phyloP scores from a whole-genome alignment of 2,797 vertebrate species.

The Alauda arvensis region DNA sequence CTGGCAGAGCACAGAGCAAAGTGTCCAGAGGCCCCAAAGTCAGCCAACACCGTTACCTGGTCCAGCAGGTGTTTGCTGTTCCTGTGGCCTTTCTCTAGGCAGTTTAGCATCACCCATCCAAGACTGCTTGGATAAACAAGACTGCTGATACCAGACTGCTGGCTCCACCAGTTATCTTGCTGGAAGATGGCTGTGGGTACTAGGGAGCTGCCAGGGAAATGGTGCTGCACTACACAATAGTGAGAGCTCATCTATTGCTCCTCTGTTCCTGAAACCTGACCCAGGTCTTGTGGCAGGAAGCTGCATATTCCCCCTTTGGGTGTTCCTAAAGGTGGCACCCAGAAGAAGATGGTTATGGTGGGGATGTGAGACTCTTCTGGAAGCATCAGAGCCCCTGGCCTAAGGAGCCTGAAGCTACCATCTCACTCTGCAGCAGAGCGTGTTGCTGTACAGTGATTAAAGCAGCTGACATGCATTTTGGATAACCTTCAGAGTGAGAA shows the following conservation, averaged over 20 bases:
- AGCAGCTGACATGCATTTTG: not conserved
- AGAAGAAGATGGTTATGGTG: not conserved
- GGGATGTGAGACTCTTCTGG: not conserved
- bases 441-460: not conserved
- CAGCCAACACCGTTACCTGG: rapidly evolving
- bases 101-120: not conserved
- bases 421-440: not conserved
- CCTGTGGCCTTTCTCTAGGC: not conserved
- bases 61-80: not conserved
- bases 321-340: not conserved
- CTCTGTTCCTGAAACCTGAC: not conserved
- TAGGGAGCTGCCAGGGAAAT: not conserved
- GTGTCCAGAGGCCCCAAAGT: not conserved
- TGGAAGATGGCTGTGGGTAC: not conserved
- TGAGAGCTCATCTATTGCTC: not conserved
- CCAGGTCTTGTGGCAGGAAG: not conserved
- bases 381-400: not conserved
- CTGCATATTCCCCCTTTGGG: not conserved
- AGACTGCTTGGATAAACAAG: too few relatives aligned
- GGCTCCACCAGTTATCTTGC: not conserved
- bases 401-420: not conserved
- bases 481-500: not conserved
- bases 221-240: not conserved
- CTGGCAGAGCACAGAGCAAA: not conserved
- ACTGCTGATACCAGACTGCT: not conserved